Percentiles rank a stretch among this genome's conserved stretches.
Evolutionary conservation across 2,797 vertebrate species (phyloP).

Genomic region (Arnoldichthys spilopterus): DNA sequence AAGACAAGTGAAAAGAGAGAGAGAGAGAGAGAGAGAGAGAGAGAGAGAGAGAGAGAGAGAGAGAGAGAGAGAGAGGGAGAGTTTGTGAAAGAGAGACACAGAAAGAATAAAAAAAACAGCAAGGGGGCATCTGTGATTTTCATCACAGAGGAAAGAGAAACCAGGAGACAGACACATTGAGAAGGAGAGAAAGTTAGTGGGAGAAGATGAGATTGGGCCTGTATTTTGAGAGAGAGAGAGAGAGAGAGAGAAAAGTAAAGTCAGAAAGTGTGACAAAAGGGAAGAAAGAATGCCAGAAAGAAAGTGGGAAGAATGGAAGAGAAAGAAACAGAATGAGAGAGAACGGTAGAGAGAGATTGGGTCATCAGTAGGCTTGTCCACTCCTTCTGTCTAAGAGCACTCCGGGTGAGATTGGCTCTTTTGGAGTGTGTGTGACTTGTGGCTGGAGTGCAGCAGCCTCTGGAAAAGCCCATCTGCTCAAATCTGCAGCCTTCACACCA

Average conservation of each 20-base stretch:
- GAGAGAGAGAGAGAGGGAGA: too few species aligned
- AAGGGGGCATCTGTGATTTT: too few species aligned
- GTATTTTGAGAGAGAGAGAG: not conserved
- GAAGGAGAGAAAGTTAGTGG: not conserved
- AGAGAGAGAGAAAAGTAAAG: not conserved
- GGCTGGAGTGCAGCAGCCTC: slow-evolving; percentile 23
- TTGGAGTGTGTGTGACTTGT: slow-evolving; percentile 28
- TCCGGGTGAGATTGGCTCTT: slow-evolving; percentile 43
- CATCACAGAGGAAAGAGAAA: too few species aligned
- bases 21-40: too few species aligned
- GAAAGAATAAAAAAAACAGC: too few species aligned
- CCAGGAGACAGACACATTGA: too few species aligned
- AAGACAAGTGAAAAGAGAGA: too few species aligned
- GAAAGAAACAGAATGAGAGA: not conserved
- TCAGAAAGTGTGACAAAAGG: not conserved
- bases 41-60: too few species aligned
- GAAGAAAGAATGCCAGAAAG: not conserved
- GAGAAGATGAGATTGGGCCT: not conserved
- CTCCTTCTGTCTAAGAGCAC: slow-evolving; percentile 38
- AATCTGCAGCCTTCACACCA: slow-evolving; percentile 20
- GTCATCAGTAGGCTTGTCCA: slow-evolving; percentile 27
- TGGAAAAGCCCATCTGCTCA: slow-evolving; percentile 31
- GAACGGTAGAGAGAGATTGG: slow-evolving; percentile 9
- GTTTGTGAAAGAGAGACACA: too few species aligned
- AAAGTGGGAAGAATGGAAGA: not conserved